Conservation (phyloP, 1,140 invertebrate genomes). For the Dendroctonus valens region DNA sequence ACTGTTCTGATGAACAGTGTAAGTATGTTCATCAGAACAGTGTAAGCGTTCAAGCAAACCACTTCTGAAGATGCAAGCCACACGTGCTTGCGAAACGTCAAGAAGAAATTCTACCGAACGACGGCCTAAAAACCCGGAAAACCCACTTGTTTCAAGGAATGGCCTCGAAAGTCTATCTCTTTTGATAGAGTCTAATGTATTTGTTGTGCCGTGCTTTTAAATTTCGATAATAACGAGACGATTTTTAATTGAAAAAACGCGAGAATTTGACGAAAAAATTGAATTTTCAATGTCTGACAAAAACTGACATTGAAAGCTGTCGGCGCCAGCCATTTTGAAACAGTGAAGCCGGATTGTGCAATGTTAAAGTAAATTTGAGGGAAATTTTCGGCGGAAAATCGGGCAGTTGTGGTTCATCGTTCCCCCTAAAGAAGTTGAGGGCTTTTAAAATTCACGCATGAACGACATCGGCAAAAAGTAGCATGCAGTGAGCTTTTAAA, state of each 20-base stretch:
- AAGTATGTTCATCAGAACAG: no score
- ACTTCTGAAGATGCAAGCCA: no score
- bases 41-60: no score
- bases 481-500: background rate
- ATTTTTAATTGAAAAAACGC: conserved; percentile 14
- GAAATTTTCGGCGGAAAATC: background rate
- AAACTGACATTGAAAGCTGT: conserved; percentile 19
- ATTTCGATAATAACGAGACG: no score
- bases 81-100: no score
- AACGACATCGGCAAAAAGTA: background rate
- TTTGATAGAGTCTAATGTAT: no score
- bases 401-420: no score
- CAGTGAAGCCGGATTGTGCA: background rate
- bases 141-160: background rate
- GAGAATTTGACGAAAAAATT: conserved; percentile 5
- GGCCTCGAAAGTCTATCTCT: conserved; percentile 15
- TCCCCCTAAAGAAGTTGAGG: background rate
- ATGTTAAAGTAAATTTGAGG: background rate
- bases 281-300: no score
- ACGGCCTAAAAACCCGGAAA: no score
- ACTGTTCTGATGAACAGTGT: no score
- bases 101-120: no score
- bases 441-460: background rate
- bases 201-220: no score
- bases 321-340: background rate